A percentile compares a stretch with the other conserved stretches of the same genome.
phyloP scores from a whole-genome alignment of 2,888 invertebrate genomes.

The Aricia artaxerxes region DNA sequence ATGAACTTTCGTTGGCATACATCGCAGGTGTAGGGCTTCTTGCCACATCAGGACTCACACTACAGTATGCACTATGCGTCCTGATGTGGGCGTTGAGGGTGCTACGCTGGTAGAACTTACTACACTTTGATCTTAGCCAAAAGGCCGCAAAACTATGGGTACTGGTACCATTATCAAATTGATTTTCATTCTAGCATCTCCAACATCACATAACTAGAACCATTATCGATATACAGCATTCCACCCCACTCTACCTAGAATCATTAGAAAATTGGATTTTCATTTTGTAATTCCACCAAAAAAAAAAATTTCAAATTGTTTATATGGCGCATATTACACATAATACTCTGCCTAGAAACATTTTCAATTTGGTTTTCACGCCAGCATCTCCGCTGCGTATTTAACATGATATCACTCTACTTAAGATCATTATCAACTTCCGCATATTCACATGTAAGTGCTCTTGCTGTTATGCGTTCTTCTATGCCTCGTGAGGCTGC shows the following conservation, averaged over 20 bases:
- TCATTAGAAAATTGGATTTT: neutral
- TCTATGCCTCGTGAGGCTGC: neutral
- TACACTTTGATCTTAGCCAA: neutral
- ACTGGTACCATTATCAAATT: neutral
- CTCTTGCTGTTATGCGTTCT: neutral
- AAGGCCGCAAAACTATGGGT: too few relatives aligned
- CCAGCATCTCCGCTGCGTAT: neutral
- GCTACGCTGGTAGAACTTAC: neutral
- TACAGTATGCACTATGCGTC: neutral
- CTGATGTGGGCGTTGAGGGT: neutral
- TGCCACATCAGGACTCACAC: neutral
- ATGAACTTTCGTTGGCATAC: neutral
- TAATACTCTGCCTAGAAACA: neutral
- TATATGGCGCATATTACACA: neutral
- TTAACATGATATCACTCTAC: neutral
- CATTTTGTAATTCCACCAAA: neutral
- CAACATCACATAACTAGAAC: neutral
- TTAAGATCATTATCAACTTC: neutral
- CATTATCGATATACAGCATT: too few relatives aligned
- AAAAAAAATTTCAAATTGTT: too few relatives aligned
- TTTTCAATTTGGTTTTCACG: neutral
- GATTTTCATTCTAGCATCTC: neutral
- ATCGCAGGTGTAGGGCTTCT: slow-evolving; percentile 29
- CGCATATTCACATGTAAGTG: neutral
- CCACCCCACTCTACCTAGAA: neutral